Evolutionary conservation across 2,888 invertebrate genomes (phyloP), one percentile per base, ranked within the genome.

Genomic region (Pristionchus maxplancki): DNA sequence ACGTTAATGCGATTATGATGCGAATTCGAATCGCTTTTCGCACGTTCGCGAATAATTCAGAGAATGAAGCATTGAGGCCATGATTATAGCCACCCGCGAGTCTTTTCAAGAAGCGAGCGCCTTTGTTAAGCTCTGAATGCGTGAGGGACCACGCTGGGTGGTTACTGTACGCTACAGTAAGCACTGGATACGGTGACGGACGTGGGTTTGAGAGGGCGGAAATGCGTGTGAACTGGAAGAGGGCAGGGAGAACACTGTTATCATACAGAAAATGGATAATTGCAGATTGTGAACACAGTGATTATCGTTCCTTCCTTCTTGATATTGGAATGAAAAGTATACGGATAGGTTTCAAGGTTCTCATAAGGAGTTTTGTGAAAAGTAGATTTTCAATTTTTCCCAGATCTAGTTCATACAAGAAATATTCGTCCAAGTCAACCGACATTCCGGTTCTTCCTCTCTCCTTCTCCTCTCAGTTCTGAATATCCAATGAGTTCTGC

Each of bases 401-500:
- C n/a, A n/a, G n/a, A n/a, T n/a, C n/a, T n/a, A n/a, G n/a, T n/a
- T n/a, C n/a, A n/a, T n/a, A n/a, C n/a, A n/a, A n/a, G n/a, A n/a
- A n/a, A n/a, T n/a, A n/a, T n/a, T n/a, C n/a, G n/a, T n/a, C n/a
- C 62, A 64, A 58, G 58, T 58, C 58, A 24, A 58, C 44, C 44
- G 8, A 20, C 58, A 71, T 37, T 71, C 37, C 71, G 24, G 37
- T 15, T 44, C 67, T 78, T 40, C 34, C 78, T 78, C 78, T n/a
- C 78, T 74, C 44, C 71, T 58, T 17, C 31, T 48, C 78, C 78
- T 44, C 78, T 28, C 20, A 74, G 74, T 44, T 78, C 78, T 44
- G 78, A 78, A 78, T 78, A 28, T 44, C n/a, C 34, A 78, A 78
- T 78, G 78, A 78, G 44, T 44, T 24, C 78, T 48, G n/a, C 78